A percentile compares a stretch with the other conserved stretches of the same genome.
Evolutionary conservation across 1,140 invertebrate genomes (phyloP).

Genomic region (Trypoxylus dichotomus): DNA sequence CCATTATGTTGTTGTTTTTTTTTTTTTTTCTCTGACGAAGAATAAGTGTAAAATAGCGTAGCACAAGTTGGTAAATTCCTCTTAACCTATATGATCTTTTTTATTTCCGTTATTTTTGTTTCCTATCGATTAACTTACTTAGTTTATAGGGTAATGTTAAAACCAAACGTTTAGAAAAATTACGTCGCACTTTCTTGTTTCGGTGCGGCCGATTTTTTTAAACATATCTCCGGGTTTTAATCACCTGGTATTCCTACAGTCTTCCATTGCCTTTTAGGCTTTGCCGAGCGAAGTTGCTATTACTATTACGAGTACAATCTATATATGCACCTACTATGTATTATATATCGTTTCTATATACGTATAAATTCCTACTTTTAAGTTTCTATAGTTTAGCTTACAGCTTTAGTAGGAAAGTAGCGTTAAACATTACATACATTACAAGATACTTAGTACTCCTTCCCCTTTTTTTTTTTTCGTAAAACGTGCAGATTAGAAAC

Average conservation of each 20-base stretch:
- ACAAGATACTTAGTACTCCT: too few species aligned
- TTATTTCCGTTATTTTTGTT: conserved; percentile 37
- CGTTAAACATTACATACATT: too few species aligned
- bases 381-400: too few species aligned
- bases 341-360: too few species aligned
- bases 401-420: too few species aligned
- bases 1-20: neutral
- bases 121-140: conserved; percentile 36
- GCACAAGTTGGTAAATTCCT: neutral
- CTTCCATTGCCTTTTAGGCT: conserved; percentile 39
- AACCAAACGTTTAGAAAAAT: conserved; percentile 23
- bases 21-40: neutral
- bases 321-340: neutral
- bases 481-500: too few species aligned
- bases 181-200: neutral
- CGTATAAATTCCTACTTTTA: too few species aligned
- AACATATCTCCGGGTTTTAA: conserved; percentile 34
- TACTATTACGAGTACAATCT: conserved; percentile 3
- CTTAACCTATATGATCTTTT: conserved; percentile 24
- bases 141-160: conserved; percentile 33
- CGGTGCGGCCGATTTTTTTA: conserved; percentile 17
- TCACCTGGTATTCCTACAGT: conserved; percentile 53
- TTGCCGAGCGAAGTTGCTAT: neutral
- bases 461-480: too few species aligned
- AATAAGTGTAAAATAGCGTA: neutral